Percentiles rank a stretch among this genome's conserved stretches.
Conservation (phyloP, 2,797 vertebrate species). For the Microchirus variegatus region DNA sequence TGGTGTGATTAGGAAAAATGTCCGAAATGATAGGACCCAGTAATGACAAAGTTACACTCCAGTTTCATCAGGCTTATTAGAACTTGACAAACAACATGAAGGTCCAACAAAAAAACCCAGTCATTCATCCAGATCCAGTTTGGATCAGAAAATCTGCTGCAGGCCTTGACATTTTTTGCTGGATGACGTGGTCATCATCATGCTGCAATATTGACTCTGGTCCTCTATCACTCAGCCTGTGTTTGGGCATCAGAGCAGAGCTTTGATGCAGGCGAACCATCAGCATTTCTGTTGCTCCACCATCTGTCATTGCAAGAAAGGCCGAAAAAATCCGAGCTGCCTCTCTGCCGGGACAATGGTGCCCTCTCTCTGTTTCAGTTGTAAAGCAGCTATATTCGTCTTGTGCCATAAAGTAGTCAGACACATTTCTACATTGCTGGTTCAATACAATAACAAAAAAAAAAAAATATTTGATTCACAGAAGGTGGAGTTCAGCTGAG, state of each 20-base stretch:
- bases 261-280: constrained; percentile 58
- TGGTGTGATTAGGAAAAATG: too few relatives aligned
- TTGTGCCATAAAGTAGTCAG: constrained; percentile 1
- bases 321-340: constrained; percentile 25
- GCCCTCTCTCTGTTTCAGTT: constrained; percentile 33
- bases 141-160: constrained; percentile 50
- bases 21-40: too few relatives aligned
- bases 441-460: constrained; percentile 20
- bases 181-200: constrained; percentile 59
- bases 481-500: constrained; percentile 4
- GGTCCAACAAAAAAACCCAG: not conserved
- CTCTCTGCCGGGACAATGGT: constrained; percentile 35
- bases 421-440: not conserved
- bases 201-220: constrained; percentile 48
- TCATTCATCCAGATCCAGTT: constrained; percentile 21
- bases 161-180: constrained; percentile 65
- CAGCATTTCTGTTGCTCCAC: constrained; percentile 50
- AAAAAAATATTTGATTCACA: constrained; percentile 4
- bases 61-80: constrained; percentile 22
- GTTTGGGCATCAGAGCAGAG: constrained; percentile 50
- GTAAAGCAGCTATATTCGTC: constrained; percentile 16
- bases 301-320: constrained; percentile 55
- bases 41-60: not conserved
- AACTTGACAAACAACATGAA: constrained; percentile 29
- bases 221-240: constrained; percentile 56